Conservation (phyloP, 2,797 vertebrate genomes). For the Acipenser ruthenus region DNA sequence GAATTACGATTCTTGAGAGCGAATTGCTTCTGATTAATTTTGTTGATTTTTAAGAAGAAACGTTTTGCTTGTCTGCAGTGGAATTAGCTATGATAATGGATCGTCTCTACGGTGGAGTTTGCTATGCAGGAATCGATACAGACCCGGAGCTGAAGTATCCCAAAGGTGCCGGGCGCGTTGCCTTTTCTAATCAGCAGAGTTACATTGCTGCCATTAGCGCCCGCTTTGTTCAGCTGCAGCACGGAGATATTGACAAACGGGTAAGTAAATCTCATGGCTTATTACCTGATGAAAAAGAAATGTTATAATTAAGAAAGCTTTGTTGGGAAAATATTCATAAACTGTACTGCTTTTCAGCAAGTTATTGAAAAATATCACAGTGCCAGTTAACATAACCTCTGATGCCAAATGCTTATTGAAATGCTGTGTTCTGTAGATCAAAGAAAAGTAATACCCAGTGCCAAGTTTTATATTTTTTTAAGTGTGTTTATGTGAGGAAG, state of each 20-base stretch:
- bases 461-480: no score
- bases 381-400: not conserved
- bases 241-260: slow-evolving; percentile 94
- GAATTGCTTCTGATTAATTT: no score
- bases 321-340: not conserved
- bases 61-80: slow-evolving; percentile 47
- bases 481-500: no score
- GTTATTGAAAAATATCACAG: not conserved
- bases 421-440: no score
- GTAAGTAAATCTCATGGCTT: slow-evolving; percentile 47
- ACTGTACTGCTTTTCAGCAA: not conserved
- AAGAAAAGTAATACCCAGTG: no score
- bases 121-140: slow-evolving; percentile 94
- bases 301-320: not conserved
- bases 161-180: slow-evolving; percentile 92
- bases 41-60: no score
- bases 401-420: no score
- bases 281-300: not conserved
- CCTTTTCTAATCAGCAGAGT: slow-evolving; percentile 98
- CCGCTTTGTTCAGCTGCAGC: slow-evolving; percentile 94
- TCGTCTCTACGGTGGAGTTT: slow-evolving; percentile 93
- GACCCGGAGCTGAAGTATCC: slow-evolving; percentile 96
- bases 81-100: slow-evolving; percentile 99
- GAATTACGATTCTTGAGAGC: no score
- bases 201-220: slow-evolving; percentile 97